phyloP scores from a whole-genome alignment of 1,140 invertebrate species.

The Temnothorax curvispinosus region DNA sequence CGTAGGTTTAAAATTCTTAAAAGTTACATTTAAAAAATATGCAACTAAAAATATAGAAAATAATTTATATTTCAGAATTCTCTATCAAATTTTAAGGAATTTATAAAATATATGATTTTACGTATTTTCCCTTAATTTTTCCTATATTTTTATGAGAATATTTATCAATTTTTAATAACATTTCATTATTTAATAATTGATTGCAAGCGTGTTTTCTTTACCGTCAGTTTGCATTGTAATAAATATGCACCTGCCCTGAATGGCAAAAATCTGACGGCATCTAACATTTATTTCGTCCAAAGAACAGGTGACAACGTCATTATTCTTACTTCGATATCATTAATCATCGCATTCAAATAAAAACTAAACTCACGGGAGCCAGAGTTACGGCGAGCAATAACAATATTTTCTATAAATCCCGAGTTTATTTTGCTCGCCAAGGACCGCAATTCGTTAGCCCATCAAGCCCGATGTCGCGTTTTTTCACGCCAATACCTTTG shows the following conservation, averaged over 20 bases:
- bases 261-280: constrained; percentile 1
- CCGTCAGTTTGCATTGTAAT: not conserved
- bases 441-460: constrained; percentile 5
- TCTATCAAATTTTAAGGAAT: not conserved
- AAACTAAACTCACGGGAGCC: constrained; percentile 18
- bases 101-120: not conserved
- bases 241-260: not conserved
- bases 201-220: not conserved
- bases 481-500: not conserved
- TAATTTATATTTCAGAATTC: not conserved
- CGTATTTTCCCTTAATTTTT: not conserved
- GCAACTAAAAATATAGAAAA: not conserved
- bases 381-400: constrained; percentile 41
- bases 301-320: not conserved
- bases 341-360: constrained; percentile 43
- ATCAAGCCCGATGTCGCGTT: not conserved
- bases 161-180: constrained; percentile 15
- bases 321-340: constrained; percentile 37
- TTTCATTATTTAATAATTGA: constrained; percentile 3
- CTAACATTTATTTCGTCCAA: constrained; percentile 30
- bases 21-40: not conserved
- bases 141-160: not conserved
- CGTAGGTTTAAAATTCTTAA: not conserved
- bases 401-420: constrained; percentile 41
- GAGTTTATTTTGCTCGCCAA: constrained; percentile 10